Base-by-base conservation (phyloP, 2,888 invertebrate species). In the Euzophera pinguis region DNA sequence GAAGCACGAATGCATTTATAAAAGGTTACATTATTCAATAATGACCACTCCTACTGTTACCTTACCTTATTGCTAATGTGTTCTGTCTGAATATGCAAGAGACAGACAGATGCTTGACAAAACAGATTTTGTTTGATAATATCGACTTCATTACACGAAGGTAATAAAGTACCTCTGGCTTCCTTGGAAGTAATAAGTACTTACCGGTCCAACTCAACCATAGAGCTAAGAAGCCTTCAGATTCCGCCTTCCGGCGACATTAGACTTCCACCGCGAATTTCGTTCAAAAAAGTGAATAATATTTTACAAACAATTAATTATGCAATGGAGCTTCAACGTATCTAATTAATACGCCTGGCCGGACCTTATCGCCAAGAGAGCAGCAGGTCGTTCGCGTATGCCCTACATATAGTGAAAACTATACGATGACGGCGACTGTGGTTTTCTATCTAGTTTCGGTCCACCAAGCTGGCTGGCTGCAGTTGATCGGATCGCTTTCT, bases 401-500 rank as follows among this genome's bases (percentile, higher is more conserved):
- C 69, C 85, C 84, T 77, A 86, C 75, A 84, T 84, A 69, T 65
- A 81, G 84, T 82, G 87, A 84, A 84, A 87, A 85, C 75, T 79
- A 78, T 79, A 78, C 78, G 71, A 78, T 78, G 71, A 63, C 67
- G 69, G n/a, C n/a, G n/a, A n/a, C 64, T 79, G 84, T 75, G 79
- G 81, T 85, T 84, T 78, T 85, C 84, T 81, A 85, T 76, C 75
- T 69, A 73, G 85, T 81, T 82, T 78, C 82, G 84, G 82, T 82
- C 75, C 79, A 84, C 77, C 78, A 76, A 64, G 61, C 67, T 69
- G 70, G 66, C 22, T 22, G 32, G 7, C 32, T 32, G 71, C 65
- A 65, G 63, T 66, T 71, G 65, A 77, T 77, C 69, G 69, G 64
- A 64, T 66, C 70, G 75, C 84, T 86, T 84, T 86, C 86, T 84